Conservation (phyloP, 2,888 invertebrate genomes). For the Tethea ocularis region DNA sequence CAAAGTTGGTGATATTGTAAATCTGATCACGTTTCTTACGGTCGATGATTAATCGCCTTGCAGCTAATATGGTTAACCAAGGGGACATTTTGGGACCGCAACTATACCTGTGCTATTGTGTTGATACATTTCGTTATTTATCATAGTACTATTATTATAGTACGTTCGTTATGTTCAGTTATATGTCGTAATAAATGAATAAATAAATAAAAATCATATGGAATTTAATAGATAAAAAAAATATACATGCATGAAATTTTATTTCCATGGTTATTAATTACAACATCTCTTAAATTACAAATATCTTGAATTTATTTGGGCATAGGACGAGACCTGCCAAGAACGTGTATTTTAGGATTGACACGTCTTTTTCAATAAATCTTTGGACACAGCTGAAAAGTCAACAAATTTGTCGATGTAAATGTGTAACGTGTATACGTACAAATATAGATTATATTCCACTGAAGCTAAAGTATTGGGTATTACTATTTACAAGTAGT, state of each 20-base stretch:
- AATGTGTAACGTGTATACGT: too few species aligned
- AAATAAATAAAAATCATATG: too few species aligned
- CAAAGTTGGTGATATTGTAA: conserved; percentile 18
- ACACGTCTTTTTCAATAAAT: too few species aligned
- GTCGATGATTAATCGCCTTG: conserved; percentile 34
- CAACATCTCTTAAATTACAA: too few species aligned
- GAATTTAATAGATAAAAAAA: too few species aligned
- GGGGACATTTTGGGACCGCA: conserved; percentile 35
- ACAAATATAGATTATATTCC: neutral
- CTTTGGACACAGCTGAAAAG: neutral
- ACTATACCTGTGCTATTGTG: conserved; percentile 29
- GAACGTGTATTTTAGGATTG: too few species aligned
- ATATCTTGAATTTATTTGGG: too few species aligned
- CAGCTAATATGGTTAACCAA: conserved; percentile 28
- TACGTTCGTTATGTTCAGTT: too few species aligned
- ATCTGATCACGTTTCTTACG: conserved; percentile 25
- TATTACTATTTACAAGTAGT: neutral
- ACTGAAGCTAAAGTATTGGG: neutral
- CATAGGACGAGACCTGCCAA: too few species aligned
- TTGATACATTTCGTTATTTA: conserved; percentile 14
- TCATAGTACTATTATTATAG: neutral
- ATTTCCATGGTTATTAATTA: neutral
- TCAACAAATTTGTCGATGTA: too few species aligned
- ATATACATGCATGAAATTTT: too few species aligned
- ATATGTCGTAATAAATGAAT: too few species aligned